These are phyloP conservation scores for Sebastes iracundus DNA, from an alignment of 2,797 vertebrate species.

Conservation along the genomic window DNA sequence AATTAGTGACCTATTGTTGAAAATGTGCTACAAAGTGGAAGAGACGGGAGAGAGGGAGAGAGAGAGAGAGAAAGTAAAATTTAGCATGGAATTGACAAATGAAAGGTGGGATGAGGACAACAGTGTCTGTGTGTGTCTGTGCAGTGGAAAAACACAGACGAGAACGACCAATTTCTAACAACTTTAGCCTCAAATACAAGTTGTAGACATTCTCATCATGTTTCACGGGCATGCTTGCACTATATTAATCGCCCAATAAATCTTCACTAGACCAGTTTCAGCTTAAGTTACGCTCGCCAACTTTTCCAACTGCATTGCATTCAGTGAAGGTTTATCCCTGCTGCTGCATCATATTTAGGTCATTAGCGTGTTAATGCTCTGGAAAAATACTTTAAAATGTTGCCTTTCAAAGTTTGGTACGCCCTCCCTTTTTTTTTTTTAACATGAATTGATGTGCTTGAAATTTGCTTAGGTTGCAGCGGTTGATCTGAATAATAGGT, in stretches of 20 bases:
- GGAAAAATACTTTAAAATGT: slow-evolving; percentile 26
- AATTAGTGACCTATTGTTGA: slow-evolving; percentile 47
- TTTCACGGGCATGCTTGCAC: background rate
- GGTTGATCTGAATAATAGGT: slow-evolving; percentile 25
- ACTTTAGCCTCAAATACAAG: background rate
- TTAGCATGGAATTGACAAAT: slow-evolving; percentile 38
- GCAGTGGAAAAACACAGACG: background rate
- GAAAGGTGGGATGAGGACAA: slow-evolving; percentile 16
- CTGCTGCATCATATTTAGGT: slow-evolving; percentile 17
- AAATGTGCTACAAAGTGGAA: slow-evolving; percentile 29
- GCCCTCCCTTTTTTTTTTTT: slow-evolving; percentile 2
- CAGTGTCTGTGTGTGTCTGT: background rate
- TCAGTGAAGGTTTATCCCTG: background rate
- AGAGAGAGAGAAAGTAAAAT: background rate
- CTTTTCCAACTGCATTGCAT: background rate
- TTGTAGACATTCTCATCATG: background rate
- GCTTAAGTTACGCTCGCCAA: background rate
- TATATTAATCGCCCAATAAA: slow-evolving; percentile 4
- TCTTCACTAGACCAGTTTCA: background rate
- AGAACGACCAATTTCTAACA: background rate
- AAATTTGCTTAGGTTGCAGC: slow-evolving; percentile 47
- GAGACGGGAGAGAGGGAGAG: background rate
- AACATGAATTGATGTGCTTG: slow-evolving; percentile 18
- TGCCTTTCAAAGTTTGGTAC: slow-evolving; percentile 6
- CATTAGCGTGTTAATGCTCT: slow-evolving; percentile 25